Evolutionary conservation across 23 tunicate species (phyloP).

Genomic region (Trididemnum clinides): DNA sequence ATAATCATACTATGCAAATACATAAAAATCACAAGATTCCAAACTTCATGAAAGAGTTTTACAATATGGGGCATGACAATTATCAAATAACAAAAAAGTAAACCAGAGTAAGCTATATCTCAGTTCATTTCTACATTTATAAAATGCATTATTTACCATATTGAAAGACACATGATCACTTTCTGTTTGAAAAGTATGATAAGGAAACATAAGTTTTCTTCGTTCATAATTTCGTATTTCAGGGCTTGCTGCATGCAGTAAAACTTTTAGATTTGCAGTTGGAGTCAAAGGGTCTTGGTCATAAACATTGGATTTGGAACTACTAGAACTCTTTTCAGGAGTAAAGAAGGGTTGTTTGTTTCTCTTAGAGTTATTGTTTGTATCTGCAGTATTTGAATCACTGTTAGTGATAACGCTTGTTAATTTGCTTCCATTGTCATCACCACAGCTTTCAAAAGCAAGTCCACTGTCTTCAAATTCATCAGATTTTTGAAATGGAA

Average conservation of each 20-base stretch:
- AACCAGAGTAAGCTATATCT: no score
- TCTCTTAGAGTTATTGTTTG: neutral
- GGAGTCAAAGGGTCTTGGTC: slow-evolving; percentile 48
- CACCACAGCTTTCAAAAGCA: slow-evolving; percentile 22
- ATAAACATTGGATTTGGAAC: neutral
- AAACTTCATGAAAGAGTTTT: no score
- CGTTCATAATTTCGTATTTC: slow-evolving; percentile 67
- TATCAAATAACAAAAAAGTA: no score
- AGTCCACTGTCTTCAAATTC: slow-evolving; percentile 39
- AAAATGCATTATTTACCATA: neutral
- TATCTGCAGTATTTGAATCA: neutral
- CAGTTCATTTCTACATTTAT: neutral
- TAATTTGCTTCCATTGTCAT: neutral
- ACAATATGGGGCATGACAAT: no score
- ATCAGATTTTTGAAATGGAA: slow-evolving; percentile 13
- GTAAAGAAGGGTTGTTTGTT: neutral
- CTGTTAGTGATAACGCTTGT: neutral
- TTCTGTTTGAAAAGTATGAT: neutral
- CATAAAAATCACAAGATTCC: no score
- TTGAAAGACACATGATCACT: no score
- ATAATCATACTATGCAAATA: no score
- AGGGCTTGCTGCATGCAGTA: slow-evolving; percentile 78
- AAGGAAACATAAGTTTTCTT: slow-evolving; percentile 50
- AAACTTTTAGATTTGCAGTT: slow-evolving; percentile 60
- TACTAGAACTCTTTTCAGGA: neutral